These are phyloP conservation scores for Ivindomyrus marchei DNA, from an alignment of 2,113 vertebrate species.

Conservation along the genomic window DNA sequence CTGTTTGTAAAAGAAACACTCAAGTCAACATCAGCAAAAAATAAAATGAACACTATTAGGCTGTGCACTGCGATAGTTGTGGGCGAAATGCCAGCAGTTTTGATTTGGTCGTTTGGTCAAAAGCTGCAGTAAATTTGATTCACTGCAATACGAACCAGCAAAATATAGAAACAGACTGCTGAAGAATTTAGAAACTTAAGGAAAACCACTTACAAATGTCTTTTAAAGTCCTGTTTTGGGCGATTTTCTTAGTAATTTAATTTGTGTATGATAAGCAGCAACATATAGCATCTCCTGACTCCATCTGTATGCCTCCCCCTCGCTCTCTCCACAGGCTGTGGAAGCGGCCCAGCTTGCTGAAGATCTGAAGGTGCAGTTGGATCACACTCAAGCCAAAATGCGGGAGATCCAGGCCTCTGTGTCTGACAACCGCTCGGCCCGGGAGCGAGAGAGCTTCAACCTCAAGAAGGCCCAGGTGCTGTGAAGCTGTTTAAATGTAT, in stretches of 20 bases:
- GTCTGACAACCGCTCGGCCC: constrained; percentile 78
- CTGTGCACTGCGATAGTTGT: too few relatives aligned
- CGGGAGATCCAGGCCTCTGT: constrained; percentile 84
- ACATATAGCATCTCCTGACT: neutral
- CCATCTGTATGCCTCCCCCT: neutral
- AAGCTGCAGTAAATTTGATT: too few relatives aligned
- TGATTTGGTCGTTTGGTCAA: too few relatives aligned
- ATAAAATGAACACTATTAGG: too few relatives aligned
- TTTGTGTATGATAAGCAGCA: neutral
- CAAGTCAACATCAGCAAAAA: too few relatives aligned
- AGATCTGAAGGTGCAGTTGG: constrained; percentile 85
- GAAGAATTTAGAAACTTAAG: too few relatives aligned
- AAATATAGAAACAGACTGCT: too few relatives aligned
- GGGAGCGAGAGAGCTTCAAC: constrained; percentile 84
- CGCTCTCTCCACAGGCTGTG: constrained; percentile 64
- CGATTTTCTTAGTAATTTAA: neutral
- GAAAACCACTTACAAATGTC: too few relatives aligned
- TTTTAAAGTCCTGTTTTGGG: neutral
- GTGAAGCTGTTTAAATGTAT: neutral
- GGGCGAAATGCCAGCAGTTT: too few relatives aligned
- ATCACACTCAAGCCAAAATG: constrained; percentile 79
- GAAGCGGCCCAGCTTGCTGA: constrained; percentile 88
- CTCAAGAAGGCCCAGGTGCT: constrained; percentile 82
- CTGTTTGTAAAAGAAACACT: too few relatives aligned
- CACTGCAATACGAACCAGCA: too few relatives aligned